Evolutionary conservation across 2,888 invertebrate species (phyloP).

Genomic region (Acanthosepion esculentum): DNA sequence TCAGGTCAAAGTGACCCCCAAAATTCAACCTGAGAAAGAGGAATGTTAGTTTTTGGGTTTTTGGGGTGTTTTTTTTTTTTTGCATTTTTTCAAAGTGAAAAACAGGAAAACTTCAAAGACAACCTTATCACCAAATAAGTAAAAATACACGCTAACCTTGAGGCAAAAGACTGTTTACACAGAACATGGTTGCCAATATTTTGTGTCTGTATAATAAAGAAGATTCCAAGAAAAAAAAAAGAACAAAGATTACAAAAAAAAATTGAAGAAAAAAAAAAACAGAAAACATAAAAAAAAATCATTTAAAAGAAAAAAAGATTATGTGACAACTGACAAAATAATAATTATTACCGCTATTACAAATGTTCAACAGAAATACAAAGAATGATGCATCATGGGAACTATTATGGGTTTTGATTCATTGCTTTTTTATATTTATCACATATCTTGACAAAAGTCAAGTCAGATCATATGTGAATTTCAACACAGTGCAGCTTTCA

Average conservation of each 20-base stretch:
- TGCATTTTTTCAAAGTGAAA: neutral
- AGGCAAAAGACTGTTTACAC: neutral
- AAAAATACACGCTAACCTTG: neutral
- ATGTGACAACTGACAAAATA: too few relatives aligned
- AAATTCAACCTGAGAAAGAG: too few relatives aligned
- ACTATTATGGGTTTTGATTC: neutral
- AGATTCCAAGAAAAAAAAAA: neutral
- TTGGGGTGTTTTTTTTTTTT: neutral
- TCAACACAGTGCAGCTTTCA: too few relatives aligned
- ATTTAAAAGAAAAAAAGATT: neutral
- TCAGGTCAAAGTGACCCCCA: neutral
- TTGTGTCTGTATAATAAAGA: constrained; percentile 33
- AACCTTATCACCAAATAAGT: neutral
- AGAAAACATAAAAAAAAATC: neutral
- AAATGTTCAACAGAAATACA: neutral
- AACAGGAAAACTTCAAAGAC: neutral
- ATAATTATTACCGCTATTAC: too few relatives aligned
- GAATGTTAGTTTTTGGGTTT: too few relatives aligned
- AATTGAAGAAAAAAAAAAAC: neutral
- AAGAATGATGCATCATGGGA: neutral
- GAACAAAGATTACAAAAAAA: neutral
- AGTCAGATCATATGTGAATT: too few relatives aligned
- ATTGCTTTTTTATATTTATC: too few relatives aligned
- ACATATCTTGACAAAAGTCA: too few relatives aligned
- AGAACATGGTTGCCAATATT: neutral